Conservation (phyloP, 37 sponge, comb jelly and placozoan genomes). For the Chondrilla cf. caribensis region DNA sequence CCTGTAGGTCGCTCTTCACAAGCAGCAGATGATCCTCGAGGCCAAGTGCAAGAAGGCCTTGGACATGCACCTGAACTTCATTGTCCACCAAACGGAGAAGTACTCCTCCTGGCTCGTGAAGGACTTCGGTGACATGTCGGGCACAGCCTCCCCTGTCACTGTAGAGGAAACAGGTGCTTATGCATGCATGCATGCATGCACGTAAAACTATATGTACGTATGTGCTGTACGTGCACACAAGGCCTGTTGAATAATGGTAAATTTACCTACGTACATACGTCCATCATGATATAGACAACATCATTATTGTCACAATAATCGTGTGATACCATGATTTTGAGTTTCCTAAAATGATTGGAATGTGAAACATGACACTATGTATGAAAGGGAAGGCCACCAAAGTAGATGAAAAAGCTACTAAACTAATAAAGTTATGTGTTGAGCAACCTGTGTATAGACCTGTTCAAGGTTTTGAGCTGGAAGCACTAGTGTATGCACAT, state of each 20-base stretch:
- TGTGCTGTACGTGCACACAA: background rate
- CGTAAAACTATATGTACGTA: background rate
- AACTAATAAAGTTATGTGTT: no score
- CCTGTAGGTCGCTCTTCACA: constrained; percentile 73
- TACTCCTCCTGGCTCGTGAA: constrained; percentile 94
- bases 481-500: no score
- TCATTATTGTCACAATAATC: no score
- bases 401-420: no score
- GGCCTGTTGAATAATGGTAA: background rate
- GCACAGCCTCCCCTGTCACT: background rate
- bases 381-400: no score
- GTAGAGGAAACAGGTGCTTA: background rate
- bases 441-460: no score
- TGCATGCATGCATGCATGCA: background rate
- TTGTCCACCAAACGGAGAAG: constrained; percentile 94
- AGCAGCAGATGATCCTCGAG: constrained; percentile 73
- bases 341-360: no score
- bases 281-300: no score
- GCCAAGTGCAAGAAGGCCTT: constrained; percentile 80
- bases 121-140: constrained; percentile 42
- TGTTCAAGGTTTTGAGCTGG: no score
- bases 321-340: no score
- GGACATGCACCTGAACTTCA: constrained; percentile 87
- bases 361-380: no score
- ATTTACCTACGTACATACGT: background rate